Percentiles rank a stretch among this genome's conserved stretches.
Conservation (phyloP, 2,113 vertebrate genomes). For the Cnemophilus loriae region DNA sequence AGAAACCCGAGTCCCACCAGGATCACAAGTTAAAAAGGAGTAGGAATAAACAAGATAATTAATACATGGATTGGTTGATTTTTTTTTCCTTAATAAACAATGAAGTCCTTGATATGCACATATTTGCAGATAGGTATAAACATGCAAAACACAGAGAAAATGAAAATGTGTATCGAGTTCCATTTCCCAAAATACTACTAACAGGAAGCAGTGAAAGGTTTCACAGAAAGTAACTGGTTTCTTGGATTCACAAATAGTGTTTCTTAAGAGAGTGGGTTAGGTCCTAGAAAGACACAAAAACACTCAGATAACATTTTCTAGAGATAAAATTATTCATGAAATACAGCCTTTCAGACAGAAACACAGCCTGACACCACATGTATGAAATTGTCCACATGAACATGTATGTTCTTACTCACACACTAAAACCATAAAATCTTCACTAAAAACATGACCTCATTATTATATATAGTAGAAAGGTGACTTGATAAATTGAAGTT, state of each 20-base stretch:
- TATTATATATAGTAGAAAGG: not conserved
- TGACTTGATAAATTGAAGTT: not conserved
- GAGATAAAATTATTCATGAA: not conserved
- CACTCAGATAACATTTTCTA: not conserved
- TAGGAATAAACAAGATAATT: not conserved
- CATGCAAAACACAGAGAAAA: not conserved
- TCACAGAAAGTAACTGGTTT: not conserved
- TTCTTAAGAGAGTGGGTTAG: not conserved
- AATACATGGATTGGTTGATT: not conserved
- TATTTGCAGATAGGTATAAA: not conserved
- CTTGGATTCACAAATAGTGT: not conserved
- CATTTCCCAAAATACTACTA: not conserved
- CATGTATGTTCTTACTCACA: not conserved
- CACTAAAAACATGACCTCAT: not conserved
- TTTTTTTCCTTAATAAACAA: not conserved
- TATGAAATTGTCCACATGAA: not conserved
- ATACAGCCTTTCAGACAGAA: not conserved
- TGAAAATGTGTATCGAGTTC: not conserved
- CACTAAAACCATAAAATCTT: not conserved
- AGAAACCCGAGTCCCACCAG: not conserved
- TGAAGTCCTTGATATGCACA: not conserved
- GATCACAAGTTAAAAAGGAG: not conserved
- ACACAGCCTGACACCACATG: not conserved
- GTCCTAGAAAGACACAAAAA: not conserved
- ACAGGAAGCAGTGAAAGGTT: not conserved